phyloP scores from a whole-genome alignment of 2,113 vertebrate genomes.

The Nettapus auritus region DNA sequence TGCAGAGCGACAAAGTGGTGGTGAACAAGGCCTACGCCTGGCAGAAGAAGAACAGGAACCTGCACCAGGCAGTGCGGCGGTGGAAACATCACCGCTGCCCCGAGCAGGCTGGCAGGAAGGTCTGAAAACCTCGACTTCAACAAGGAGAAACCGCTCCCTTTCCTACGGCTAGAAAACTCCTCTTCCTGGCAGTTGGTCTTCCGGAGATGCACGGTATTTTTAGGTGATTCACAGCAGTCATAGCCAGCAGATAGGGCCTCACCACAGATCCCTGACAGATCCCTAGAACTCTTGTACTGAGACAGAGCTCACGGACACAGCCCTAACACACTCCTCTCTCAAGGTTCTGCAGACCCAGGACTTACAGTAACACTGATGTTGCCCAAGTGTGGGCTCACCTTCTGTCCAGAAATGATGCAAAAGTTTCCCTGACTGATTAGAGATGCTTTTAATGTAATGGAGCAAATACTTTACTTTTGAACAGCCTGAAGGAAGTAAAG shows the following conservation, averaged over 20 bases:
- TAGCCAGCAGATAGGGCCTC: conserved; percentile 4
- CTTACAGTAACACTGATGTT: not conserved
- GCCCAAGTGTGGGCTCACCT: not conserved
- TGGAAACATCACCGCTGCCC: conserved; percentile 84
- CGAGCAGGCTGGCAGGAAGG: conserved; percentile 37
- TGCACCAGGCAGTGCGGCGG: conserved; percentile 77
- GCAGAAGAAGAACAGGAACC: conserved; percentile 80
- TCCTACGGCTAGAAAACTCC: conserved; percentile 32
- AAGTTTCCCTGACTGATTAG: not conserved
- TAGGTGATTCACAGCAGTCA: not conserved
- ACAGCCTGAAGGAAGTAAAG: not conserved
- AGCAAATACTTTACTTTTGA: not conserved
- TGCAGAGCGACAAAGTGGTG: conserved; percentile 78
- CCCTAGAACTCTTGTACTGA: not conserved
- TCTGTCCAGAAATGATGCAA: not conserved
- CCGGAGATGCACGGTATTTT: conserved; percentile 18
- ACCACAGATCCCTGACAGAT: not conserved
- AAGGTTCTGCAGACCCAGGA: not conserved
- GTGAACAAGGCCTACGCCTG: conserved; percentile 84
- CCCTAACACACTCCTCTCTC: not conserved
- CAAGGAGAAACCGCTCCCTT: conserved; percentile 20
- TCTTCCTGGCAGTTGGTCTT: conserved; percentile 4
- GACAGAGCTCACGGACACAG: not conserved
- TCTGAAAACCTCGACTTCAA: not conserved
- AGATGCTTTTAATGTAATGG: not conserved